Base-by-base conservation (phyloP, 2,113 vertebrate genomes). In the Oreochromis spilurus region DNA sequence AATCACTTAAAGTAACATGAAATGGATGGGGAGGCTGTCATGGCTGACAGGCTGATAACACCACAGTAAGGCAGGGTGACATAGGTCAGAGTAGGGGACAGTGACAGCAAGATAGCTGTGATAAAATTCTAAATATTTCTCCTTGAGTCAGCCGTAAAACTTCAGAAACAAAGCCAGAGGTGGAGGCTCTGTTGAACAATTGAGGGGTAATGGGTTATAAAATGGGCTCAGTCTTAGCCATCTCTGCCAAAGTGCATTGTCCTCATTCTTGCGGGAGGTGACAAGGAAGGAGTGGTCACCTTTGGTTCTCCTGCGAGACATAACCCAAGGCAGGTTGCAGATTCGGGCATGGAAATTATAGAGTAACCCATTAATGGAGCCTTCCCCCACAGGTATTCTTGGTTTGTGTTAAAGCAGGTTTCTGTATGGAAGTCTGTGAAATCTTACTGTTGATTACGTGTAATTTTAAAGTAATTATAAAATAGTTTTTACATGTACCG, bases 281-380 rank as follows among this genome's bases (percentile, higher is more conserved):
- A 85, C 84, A 65, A 83, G 55, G 65, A 87, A 81, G 45, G 79
- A 82, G 86, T 75, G 83, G 84, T 77, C 48, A 38, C 62, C 83
- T 91, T 91, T 77, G 81, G 88, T 87, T 17, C 80, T 9, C 5
- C 83, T 88, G 83, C 45, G 88, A 92, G 93, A 94, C 95, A 93
- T 88, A 70, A 91, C 93, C 91, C 36, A 2, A 88, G 92, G 93
- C 93, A 92, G 90, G 43, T 93, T 52, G 88, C 34, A 90, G 81
- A 84, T 79, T 80, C 7, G 40, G 21, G 57, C 85, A 65, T 86
- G 92, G 90, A 91, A 93, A 95, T 94, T 91, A 91, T 83, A 94
- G 92, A 92, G 75, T 70, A 26, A 72, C 24, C 36, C 13, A 40
- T 87, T 90, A 89, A 87, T 67, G 79, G 60, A 82, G 72, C 60